Conservation (phyloP, 2,113 vertebrate species). For the Chascanopsetta lugubris region DNA sequence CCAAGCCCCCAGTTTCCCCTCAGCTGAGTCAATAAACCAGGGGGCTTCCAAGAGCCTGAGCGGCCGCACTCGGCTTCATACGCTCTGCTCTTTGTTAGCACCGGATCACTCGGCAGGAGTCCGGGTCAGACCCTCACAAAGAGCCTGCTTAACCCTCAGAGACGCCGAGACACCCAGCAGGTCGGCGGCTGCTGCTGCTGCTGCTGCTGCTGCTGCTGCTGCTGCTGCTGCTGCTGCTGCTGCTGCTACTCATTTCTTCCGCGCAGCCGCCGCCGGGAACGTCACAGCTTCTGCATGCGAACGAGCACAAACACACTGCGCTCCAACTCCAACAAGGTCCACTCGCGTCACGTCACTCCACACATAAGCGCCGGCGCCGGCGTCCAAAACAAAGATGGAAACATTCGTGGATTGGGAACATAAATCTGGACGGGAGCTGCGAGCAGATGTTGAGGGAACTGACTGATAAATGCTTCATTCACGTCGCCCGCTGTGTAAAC, state of each 20-base stretch:
- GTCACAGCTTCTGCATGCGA: neutral
- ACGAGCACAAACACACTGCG: constrained; percentile 1
- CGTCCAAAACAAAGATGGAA: neutral
- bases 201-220: too few species aligned
- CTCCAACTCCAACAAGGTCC: neutral
- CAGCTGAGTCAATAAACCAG: constrained; percentile 46
- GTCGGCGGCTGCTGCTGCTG: too few species aligned
- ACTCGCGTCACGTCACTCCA: neutral
- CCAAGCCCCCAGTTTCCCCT: constrained; percentile 21
- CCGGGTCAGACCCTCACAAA: constrained; percentile 18
- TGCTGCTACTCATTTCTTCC: constrained; percentile 24
- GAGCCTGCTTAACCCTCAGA: neutral
- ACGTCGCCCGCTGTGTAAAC: too few species aligned
- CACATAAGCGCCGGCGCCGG: too few species aligned
- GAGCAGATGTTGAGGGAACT: too few species aligned
- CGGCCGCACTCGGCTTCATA: constrained; percentile 28
- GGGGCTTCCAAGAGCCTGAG: constrained; percentile 22
- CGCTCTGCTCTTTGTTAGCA: constrained; percentile 27
- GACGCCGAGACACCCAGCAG: constrained; percentile 5
- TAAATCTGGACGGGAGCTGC: neutral
- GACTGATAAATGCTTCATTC: too few species aligned
- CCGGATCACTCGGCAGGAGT: constrained; percentile 15
- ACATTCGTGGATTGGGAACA: neutral
- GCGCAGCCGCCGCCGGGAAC: neutral
- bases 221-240: too few species aligned